Percentiles rank a stretch among this genome's conserved stretches.
Conservation (phyloP, 2,888 invertebrate genomes). For the Hartigia nigra region DNA sequence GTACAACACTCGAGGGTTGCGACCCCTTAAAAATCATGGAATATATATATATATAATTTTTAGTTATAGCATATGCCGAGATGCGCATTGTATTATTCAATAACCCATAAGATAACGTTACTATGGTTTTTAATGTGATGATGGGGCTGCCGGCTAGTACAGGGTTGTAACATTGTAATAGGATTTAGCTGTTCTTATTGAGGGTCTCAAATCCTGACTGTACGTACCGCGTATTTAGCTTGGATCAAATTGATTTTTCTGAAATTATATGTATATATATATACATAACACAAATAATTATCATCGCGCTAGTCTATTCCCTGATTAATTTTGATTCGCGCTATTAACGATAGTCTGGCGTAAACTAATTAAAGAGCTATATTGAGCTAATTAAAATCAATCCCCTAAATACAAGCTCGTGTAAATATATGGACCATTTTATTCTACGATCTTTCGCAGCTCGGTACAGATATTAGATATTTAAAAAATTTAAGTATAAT, state of each 20-base stretch:
- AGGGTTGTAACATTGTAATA: slow-evolving; percentile 45
- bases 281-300: not conserved
- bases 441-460: not conserved
- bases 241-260: not conserved
- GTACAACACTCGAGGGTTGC: slow-evolving; percentile 16
- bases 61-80: slow-evolving; percentile 27
- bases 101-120: slow-evolving; percentile 53
- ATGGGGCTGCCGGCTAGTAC: slow-evolving; percentile 29
- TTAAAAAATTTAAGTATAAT: not conserved
- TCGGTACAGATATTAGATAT: not conserved
- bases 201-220: slow-evolving; percentile 17
- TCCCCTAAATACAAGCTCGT: not conserved
- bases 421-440: not conserved
- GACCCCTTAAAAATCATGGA: not conserved
- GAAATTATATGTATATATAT: not conserved
- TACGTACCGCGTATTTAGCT: not conserved
- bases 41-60: not conserved
- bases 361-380: not conserved
- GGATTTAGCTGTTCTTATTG: slow-evolving; percentile 53
- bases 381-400: not conserved
- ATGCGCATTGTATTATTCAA: slow-evolving; percentile 54
- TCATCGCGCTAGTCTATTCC: not conserved
- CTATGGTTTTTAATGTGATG: slow-evolving; percentile 57
- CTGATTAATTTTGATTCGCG: not conserved
- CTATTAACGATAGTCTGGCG: not conserved